Evolutionary conservation across 2,797 vertebrate species (phyloP).

Genomic region (Syngnathus acus): DNA sequence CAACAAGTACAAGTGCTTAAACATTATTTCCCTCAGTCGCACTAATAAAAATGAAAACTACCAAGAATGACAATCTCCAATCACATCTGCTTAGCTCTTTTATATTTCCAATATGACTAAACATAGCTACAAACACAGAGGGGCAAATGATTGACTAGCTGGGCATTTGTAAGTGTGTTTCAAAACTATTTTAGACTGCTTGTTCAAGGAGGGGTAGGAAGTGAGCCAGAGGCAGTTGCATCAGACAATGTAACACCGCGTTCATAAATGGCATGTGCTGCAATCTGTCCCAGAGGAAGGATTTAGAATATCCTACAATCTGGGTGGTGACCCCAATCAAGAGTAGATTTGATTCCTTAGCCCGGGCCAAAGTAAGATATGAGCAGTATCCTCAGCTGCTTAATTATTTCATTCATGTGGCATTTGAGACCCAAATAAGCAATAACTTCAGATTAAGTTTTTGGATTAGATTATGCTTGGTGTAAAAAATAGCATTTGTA

Average conservation of each 20-base stretch:
- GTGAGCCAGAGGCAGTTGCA: conserved; percentile 25
- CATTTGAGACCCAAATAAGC: not conserved
- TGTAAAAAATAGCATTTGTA: not conserved
- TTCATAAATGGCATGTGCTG: conserved; percentile 74
- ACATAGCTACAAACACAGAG: conserved; percentile 22
- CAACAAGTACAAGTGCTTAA: not conserved
- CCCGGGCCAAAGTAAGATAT: conserved; percentile 26
- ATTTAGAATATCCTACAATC: conserved; percentile 56
- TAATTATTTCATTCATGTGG: conserved; percentile 35
- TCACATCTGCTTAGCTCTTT: conserved; percentile 11
- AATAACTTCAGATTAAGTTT: not conserved
- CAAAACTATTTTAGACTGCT: conserved; percentile 48
- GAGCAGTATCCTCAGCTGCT: conserved; percentile 40
- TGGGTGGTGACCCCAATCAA: conserved; percentile 67
- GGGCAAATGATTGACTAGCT: conserved; percentile 38
- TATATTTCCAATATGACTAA: conserved; percentile 33
- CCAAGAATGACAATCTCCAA: conserved; percentile 12
- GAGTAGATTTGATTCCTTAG: conserved; percentile 48
- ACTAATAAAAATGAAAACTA: conserved; percentile 2
- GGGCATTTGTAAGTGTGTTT: conserved; percentile 28
- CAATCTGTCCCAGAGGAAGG: conserved; percentile 42
- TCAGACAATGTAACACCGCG: conserved; percentile 38
- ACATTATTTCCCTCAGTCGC: not conserved
- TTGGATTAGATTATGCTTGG: not conserved
- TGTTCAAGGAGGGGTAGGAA: conserved; percentile 20